Base-by-base conservation (phyloP, 2,888 invertebrate species). In the Nomada flava region DNA sequence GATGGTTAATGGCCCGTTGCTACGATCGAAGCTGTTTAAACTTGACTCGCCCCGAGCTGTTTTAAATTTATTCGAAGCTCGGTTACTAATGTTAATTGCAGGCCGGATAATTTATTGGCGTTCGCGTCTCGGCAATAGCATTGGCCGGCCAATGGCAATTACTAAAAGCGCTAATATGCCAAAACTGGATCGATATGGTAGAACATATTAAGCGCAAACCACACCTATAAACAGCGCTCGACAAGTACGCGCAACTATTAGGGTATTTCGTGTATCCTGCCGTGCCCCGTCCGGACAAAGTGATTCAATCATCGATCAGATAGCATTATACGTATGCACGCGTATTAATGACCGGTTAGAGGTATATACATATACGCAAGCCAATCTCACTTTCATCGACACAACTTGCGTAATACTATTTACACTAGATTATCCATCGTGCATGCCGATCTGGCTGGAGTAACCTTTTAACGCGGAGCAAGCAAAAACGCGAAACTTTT, bases 261-360 rank as follows among this genome's bases (percentile, higher is more conserved):
- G 55, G 36, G 73, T 85, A 77, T 86, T 84, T 88, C 67, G 86
- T 76, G 77, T 87, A 88, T 88, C 88, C 88, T 88, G 88, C 87
- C 88, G 86, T 83, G 87, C 88, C 88, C 76, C 65, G 87, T 88
- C 88, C 88, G 88, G 88, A 86, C 67, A 36, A 23, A 42, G 55
- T 59, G 79, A 73, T 72, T 73, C 69, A 72, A 81, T 87, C 87
- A 72, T 82, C 72, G 36, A 83, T 77, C 83, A 74, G 65, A 74
- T 67, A 64, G 47, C 62, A 74, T 78, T 77, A 67, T 82, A 57
- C 52, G 26, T 77, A 73, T 82, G 62, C 44, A 26, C 36, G 77
- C 29, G 42, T 53, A 52, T 59, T 74, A 75, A 74, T 74, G 82
- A 83, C 53, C 62, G 53, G 70, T 63, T 71, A 81, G 44, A 55